Percentiles rank a stretch among this genome's conserved stretches.
These are phyloP conservation scores for Scolanthus callimorphus DNA, from an alignment of 92 coral and sea anemone genomes.

Conservation along the genomic window DNA sequence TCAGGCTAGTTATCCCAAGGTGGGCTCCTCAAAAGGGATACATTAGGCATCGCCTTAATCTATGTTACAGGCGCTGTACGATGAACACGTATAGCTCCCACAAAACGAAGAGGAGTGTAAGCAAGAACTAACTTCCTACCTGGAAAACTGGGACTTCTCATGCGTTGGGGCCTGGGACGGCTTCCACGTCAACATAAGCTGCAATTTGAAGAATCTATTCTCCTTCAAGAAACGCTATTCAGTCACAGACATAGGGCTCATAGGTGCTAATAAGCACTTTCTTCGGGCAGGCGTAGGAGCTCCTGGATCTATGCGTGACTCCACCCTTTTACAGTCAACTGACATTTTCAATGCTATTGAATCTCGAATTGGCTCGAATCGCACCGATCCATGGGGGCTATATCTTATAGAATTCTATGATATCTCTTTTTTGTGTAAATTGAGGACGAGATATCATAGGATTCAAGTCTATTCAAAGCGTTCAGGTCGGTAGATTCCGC, in stretches of 20 bases:
- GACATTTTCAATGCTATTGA: neutral
- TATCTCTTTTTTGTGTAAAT: too few relatives aligned
- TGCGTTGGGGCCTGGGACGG: constrained; percentile 38
- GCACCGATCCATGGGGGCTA: too few relatives aligned
- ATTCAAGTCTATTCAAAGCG: too few relatives aligned
- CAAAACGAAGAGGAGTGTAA: constrained; percentile 28
- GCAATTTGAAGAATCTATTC: constrained; percentile 6
- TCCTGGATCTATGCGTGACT: constrained; percentile 19
- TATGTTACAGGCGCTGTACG: too few relatives aligned
- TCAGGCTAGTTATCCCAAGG: too few relatives aligned
- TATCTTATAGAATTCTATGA: too few relatives aligned
- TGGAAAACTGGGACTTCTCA: constrained; percentile 38
- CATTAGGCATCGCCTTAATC: too few relatives aligned
- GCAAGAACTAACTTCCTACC: constrained; percentile 17
- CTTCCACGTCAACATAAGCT: neutral
- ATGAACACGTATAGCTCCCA: constrained; percentile 28
- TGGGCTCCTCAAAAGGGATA: too few relatives aligned
- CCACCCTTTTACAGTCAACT: constrained; percentile 18
- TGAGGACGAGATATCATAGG: too few relatives aligned
- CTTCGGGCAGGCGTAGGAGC: constrained; percentile 44
- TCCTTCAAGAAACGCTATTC: constrained; percentile 6
- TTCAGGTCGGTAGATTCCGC: too few relatives aligned
- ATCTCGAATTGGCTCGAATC: too few relatives aligned
- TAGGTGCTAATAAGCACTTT: constrained; percentile 31
- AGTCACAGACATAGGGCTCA: constrained; percentile 29